Evolutionary conservation across 2,113 vertebrate genomes (phyloP).

Genomic region (Etheostoma cragini): DNA sequence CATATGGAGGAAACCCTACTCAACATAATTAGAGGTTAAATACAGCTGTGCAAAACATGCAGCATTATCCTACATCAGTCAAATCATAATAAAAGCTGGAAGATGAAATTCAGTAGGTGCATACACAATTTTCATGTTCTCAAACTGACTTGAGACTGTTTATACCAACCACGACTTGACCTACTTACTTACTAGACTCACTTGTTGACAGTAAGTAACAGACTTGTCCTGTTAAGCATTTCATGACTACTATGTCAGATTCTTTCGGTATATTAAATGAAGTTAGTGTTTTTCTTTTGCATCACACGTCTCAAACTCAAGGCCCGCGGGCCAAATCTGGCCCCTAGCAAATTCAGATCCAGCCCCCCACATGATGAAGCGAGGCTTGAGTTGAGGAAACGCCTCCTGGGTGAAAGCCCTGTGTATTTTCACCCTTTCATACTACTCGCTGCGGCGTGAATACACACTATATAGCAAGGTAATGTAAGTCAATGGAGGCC

Average conservation of each 20-base stretch:
- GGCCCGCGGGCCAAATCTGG: too few relatives aligned
- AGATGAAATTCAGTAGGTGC: conserved; percentile 8
- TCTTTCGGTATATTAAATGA: background rate
- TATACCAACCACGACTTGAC: background rate
- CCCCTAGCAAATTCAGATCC: too few relatives aligned
- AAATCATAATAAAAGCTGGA: conserved; percentile 1
- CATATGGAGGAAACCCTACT: background rate
- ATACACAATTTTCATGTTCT: conserved; percentile 10
- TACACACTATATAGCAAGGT: too few relatives aligned
- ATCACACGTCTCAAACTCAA: too few relatives aligned
- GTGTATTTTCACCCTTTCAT: too few relatives aligned
- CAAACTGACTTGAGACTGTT: background rate
- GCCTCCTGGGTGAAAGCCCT: too few relatives aligned
- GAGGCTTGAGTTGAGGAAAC: too few relatives aligned
- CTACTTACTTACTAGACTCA: too few relatives aligned
- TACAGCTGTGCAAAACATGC: conserved; percentile 3
- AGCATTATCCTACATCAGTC: conserved; percentile 7
- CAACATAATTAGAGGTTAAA: background rate
- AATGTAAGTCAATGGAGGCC: too few relatives aligned
- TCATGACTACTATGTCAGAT: background rate
- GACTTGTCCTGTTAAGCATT: background rate
- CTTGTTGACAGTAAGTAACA: background rate
- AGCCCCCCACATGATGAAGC: too few relatives aligned
- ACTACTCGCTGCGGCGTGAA: too few relatives aligned
- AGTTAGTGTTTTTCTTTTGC: background rate